A percentile compares a stretch with the other conserved stretches of the same genome.
phyloP scores from a whole-genome alignment of 1,140 invertebrate species.

The Caerostris darwini region DNA sequence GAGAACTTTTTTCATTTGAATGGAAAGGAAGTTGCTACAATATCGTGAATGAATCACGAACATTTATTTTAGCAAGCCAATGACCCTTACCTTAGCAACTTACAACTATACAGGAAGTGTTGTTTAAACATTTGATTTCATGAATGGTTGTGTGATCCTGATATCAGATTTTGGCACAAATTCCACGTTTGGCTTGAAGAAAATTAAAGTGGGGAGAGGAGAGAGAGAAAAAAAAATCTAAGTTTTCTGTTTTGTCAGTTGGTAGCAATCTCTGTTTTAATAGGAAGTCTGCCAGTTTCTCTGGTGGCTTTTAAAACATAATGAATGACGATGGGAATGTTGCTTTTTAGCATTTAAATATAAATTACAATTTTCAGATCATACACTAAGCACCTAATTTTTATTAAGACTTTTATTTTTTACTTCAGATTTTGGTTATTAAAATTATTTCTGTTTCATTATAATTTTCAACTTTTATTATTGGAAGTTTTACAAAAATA shows the following conservation, averaged over 20 bases:
- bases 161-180: conserved; percentile 5
- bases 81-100: conserved; percentile 21
- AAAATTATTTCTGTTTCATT: too few species aligned
- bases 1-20: neutral
- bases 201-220: neutral
- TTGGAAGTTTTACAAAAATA: too few species aligned
- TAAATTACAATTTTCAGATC: too few species aligned
- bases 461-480: too few species aligned
- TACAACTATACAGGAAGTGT: conserved; percentile 12
- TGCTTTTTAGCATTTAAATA: too few species aligned
- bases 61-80: neutral
- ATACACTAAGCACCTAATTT: too few species aligned
- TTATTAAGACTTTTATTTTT: too few species aligned
- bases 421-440: too few species aligned
- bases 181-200: neutral
- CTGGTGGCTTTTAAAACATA: neutral
- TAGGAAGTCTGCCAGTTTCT: conserved; percentile 4
- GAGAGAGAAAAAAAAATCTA: neutral
- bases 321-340: too few species aligned
- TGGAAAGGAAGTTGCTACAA: conserved; percentile 13
- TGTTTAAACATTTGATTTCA: conserved; percentile 33
- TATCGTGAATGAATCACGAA: conserved; percentile 11
- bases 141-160: conserved; percentile 23
- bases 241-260: neutral
- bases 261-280: neutral